Evolutionary conservation across 2,113 vertebrate species (phyloP).

Genomic region (Sturnira hondurensis): DNA sequence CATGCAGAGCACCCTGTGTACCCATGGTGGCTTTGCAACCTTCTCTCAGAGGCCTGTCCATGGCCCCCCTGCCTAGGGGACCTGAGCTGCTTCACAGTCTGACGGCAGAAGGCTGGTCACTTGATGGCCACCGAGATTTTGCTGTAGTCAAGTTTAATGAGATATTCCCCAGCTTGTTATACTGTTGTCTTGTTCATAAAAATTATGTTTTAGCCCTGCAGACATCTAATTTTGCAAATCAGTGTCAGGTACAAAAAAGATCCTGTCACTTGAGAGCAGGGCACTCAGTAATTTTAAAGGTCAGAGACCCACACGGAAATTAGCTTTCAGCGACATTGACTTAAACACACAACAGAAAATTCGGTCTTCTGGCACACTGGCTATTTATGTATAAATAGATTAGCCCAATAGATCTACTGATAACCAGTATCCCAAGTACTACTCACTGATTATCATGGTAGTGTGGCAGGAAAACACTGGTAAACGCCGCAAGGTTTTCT

Average conservation of each 20-base stretch:
- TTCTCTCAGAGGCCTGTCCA: not conserved
- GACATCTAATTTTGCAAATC: constrained; percentile 69
- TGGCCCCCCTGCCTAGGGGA: not conserved
- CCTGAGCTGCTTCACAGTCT: not conserved
- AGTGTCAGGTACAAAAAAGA: constrained; percentile 52
- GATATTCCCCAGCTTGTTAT: constrained; percentile 19
- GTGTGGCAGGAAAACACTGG: not conserved
- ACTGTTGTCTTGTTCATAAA: constrained; percentile 58
- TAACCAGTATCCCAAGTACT: not conserved
- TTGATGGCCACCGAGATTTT: not conserved
- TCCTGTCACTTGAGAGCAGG: constrained; percentile 47
- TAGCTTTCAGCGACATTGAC: constrained; percentile 37
- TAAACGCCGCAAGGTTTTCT: not conserved
- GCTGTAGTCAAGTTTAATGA: constrained; percentile 8
- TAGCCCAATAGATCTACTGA: constrained; percentile 15
- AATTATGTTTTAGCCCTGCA: constrained; percentile 55
- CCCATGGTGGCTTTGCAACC: not conserved
- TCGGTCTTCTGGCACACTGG: not conserved
- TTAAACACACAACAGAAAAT: constrained; percentile 48
- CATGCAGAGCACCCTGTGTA: not conserved
- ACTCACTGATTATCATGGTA: not conserved
- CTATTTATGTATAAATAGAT: constrained; percentile 18
- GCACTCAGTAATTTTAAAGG: constrained; percentile 68
- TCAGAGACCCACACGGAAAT: constrained; percentile 56
- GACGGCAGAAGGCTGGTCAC: not conserved